Base-by-base conservation (phyloP, 2,113 vertebrate genomes). In the Rutilus rutilus region DNA sequence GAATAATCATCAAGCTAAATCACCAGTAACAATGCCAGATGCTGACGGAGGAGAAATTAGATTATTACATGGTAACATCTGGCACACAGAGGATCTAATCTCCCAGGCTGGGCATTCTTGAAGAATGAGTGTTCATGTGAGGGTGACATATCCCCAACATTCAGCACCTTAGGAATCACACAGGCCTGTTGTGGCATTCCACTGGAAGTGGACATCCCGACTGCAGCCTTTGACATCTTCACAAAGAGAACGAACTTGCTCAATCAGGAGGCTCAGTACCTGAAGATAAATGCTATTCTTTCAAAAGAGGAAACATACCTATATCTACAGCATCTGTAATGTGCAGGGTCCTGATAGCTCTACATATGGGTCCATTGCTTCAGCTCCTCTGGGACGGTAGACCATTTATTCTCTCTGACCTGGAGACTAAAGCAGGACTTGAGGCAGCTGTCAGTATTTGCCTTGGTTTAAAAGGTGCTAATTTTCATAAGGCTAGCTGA, bases 41-140 rank as follows among this genome's bases (percentile, higher is more conserved):
- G 90, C 89, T 89, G 91, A 89, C 87, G 87, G 77, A 82, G 57
- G 42, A 88, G 86, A 87, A 89, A 88, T 81, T 90, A 83, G 84
- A 88, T 93, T 91, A 91, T 90, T 91, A 92, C 92, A 92, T 88
- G 86, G 89, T 90, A 92, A 89, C 90, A 90, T 93, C 88, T 92
- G 91, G 88, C 88, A 87, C 87, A 90, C 80, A 67, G 86, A 90
- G 83, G 86, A 89, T 90, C 83, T 88, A 91, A 88, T 91, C 90
- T 91, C 75, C 75, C 75, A 89, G 90, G 88, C 88, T 86, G 89
- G 88, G 89, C 25, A 89, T 78, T 86, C 82, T 89, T 87, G 89
- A 93, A 87, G 88, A 89, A 93, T 92, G 47, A 50, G 85, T 88
- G 86, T 87, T 91, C 85, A 85, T 83, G n/a, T 19, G 86, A 77